Percentiles rank a stretch among this genome's conserved stretches.
These are phyloP conservation scores for Menidia beryllina DNA, from an alignment of 2,113 vertebrate species.

Conservation along the genomic window DNA sequence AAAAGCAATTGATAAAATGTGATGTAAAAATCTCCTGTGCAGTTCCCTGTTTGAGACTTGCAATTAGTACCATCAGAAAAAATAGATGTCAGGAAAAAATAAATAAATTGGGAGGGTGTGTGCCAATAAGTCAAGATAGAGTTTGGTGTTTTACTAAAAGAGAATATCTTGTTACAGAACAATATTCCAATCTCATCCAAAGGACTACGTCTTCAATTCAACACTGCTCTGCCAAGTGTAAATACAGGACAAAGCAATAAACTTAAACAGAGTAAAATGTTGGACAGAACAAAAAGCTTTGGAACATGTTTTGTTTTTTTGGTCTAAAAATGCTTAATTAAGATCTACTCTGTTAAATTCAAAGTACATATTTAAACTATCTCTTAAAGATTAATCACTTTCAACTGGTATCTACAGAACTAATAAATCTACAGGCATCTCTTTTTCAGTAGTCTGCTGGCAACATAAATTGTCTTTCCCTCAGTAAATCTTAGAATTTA, in stretches of 20 bases:
- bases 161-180: slow-evolving; percentile 16
- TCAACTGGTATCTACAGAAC: slow-evolving; percentile 11
- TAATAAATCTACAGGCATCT: slow-evolving; percentile 42
- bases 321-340: not conserved
- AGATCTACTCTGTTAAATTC: not conserved
- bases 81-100: slow-evolving; percentile 32
- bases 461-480: slow-evolving; percentile 40
- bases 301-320: slow-evolving; percentile 6
- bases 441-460: slow-evolving; percentile 12
- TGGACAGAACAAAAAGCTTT: not conserved
- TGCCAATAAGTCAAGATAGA: not conserved
- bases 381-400: slow-evolving; percentile 20
- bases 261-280: not conserved
- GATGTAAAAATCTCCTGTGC: slow-evolving; percentile 45
- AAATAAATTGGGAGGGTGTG: not conserved
- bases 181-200: slow-evolving; percentile 13
- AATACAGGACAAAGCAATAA: too few relatives aligned
- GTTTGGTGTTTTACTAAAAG: slow-evolving; percentile 13
- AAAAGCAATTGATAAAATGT: slow-evolving; percentile 40
- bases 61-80: slow-evolving; percentile 39
- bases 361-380: slow-evolving; percentile 8
- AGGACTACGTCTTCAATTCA: not conserved
- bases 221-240: slow-evolving; percentile 11
- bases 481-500: slow-evolving; percentile 30
- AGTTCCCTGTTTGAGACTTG: slow-evolving; percentile 30